Evolutionary conservation across 2,113 vertebrate genomes (phyloP), one percentile per base, ranked within the genome.

Genomic region (Lanius ludovicianus): DNA sequence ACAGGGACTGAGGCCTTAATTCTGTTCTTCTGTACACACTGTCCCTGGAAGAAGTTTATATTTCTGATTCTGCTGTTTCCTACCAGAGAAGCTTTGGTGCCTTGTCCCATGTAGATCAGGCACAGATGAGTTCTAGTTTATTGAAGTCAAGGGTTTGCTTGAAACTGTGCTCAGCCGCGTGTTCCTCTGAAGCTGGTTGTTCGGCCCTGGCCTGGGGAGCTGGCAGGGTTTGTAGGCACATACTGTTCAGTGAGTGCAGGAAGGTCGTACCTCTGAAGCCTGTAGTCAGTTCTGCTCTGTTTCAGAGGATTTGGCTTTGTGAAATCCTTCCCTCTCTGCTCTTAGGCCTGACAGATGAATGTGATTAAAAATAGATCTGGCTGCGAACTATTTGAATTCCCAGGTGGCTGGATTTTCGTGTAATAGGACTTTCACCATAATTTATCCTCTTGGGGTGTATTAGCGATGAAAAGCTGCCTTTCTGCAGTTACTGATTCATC

Each of bases 291-390:
- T 75, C 42, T 86, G 41, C 71, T 63, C 71, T 4, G 0, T 89
- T 91, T 57, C 49, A 65, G 86, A 69, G 69, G 67, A 85, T 90
- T 60, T 94, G 47, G 73, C 52, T 70, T 46, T 64, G 63, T 68
- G 67, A 90, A 46, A 86, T 86, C 73, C 49, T 82, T 79, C 44
- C 31, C 7, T 2, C 24, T 91, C 19, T 77, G 53, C 76, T 3
- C 2, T 68, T 83, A 91, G 47, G 46, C 15, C 80, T 90, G 81
- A 79, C 84, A 93, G 80, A 88, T 87, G 67, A 94, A 71, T 55
- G 37, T 77, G 59, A 78, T 84, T 96, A 91, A 97, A 97, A 93
- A 78, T 85, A 95, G 63, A 69, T 69, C 85, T 80, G 69, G 19
- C 83, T 5, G 5, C 88, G 91, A 90, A 91, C 31, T 52, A 44